Base-by-base conservation (phyloP, 53 echinoderm and acorn worm species). In the Hippasteria phrygiana region DNA sequence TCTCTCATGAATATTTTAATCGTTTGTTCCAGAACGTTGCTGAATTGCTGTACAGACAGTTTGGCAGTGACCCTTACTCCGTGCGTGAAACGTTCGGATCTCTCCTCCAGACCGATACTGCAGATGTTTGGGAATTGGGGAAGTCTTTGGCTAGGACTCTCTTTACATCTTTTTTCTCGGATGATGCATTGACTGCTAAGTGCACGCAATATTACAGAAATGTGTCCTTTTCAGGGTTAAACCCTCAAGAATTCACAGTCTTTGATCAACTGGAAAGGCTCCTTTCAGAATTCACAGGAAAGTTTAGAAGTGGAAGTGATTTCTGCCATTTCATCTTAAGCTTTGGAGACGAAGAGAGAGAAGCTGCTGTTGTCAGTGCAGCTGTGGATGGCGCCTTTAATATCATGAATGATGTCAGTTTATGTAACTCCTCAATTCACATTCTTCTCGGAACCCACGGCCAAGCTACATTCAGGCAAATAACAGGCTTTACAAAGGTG, bases 391-490 rank as follows among this genome's bases (percentile, higher is more conserved):
- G 56, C 11, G 78, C 78, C 22, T 78, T 78, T 3, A 78, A 55
- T 45, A 55, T 54, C 55, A 78, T 55, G 55, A 24, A 78, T 56
- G 56, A 78, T 20, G 78, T 78, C 39, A 55, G 78, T 18, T 78
- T 78, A 26, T 78, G 78, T 47, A 78, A 78, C 56, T 78, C 78
- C 37, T 35, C 78, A 18, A 8, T 56, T 5, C 37, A 78, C 22
- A 45, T 78, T 18, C 55, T 78, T 33, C 26, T 55, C 20, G 39
- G 55, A 34, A 47, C 22, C 34, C 55, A 55, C 26, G 28, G 78
- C 46, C 2, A 22, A 26, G 55, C 43, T 36, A 33, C 56, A 12
- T 78, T 78, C 56, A 54, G 55, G 33, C 8, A 36, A 55, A 12
- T 78, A 24, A 54, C 78, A 20, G 37, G 78, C 18, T 36, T 55